Conservation (phyloP, 2,888 invertebrate species). For the Drosophila anomelani region DNA sequence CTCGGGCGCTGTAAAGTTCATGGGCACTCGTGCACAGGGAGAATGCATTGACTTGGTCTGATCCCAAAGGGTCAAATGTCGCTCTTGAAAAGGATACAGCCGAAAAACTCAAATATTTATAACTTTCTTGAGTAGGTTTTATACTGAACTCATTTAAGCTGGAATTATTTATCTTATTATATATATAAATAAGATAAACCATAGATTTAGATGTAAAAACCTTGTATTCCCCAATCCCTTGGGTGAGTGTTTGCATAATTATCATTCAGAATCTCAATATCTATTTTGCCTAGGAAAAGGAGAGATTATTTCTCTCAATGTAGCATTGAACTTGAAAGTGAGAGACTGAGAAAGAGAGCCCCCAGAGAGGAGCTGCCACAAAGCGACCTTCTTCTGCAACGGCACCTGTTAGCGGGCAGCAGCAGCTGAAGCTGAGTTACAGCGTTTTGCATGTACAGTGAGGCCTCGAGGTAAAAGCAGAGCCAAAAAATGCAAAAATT, state of each 20-base stretch:
- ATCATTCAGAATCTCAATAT: not conserved
- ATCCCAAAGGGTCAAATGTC: too few relatives aligned
- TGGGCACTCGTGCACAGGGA: conserved; percentile 1
- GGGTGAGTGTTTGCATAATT: not conserved
- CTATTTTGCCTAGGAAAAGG: not conserved
- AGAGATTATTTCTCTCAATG: not conserved
- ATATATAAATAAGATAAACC: not conserved
- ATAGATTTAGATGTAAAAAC: too few relatives aligned
- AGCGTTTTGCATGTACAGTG: conserved; percentile 39
- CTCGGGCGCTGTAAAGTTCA: conserved; percentile 52
- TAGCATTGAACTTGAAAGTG: conserved; percentile 75
- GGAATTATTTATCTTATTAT: not conserved
- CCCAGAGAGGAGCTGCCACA: conserved; percentile 15
- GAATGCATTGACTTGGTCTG: not conserved
- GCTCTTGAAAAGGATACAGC: not conserved
- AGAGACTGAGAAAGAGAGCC: conserved; percentile 4
- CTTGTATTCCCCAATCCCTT: not conserved
- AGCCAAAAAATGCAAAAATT: not conserved
- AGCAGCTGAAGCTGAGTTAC: conserved; percentile 24
- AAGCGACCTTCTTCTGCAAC: conserved; percentile 56
- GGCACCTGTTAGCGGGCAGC: conserved; percentile 67
- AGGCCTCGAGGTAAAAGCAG: too few relatives aligned
- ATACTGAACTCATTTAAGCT: too few relatives aligned
- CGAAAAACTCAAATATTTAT: too few relatives aligned
- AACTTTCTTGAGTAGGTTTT: too few relatives aligned